These are phyloP conservation scores for Brachycybe producta DNA, from an alignment of 2,888 invertebrate genomes.

Conservation along the genomic window DNA sequence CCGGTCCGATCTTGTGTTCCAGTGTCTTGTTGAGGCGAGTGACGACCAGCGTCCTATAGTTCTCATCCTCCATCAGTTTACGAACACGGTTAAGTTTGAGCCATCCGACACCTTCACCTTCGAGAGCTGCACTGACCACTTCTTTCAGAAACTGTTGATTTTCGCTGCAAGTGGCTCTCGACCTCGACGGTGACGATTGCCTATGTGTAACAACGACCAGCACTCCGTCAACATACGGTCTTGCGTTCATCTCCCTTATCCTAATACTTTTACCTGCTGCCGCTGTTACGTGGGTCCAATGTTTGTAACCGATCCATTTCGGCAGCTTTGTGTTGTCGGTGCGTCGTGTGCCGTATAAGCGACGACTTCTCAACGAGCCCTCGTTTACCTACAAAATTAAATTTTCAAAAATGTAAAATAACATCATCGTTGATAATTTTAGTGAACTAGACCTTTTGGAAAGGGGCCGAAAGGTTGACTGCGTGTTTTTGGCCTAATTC, in stretches of 20 bases:
- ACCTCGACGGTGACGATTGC: slow-evolving; percentile 12
- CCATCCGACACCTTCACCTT: slow-evolving; percentile 94
- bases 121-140: slow-evolving; percentile 66
- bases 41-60: slow-evolving; percentile 87
- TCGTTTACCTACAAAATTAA: slow-evolving; percentile 42
- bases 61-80: slow-evolving; percentile 98
- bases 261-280: neutral
- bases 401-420: slow-evolving; percentile 14
- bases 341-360: slow-evolving; percentile 64
- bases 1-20: slow-evolving; percentile 81
- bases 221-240: neutral
- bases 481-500: slow-evolving; percentile 22
- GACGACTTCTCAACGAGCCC: slow-evolving; percentile 81
- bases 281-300: slow-evolving; percentile 22
- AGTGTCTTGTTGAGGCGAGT: slow-evolving; percentile 88
- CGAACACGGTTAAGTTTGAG: slow-evolving; percentile 80
- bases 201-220: too few species aligned
- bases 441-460: slow-evolving; percentile 44
- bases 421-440: neutral
- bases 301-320: slow-evolving; percentile 21
- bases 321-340: slow-evolving; percentile 27
- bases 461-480: slow-evolving; percentile 54
- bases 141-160: slow-evolving; percentile 91
- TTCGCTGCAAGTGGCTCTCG: slow-evolving; percentile 41
- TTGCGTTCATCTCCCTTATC: too few species aligned